Percentiles rank a stretch among this genome's conserved stretches.
These are phyloP conservation scores for Carcharodon carcharias DNA, from an alignment of 2,797 vertebrate species.

Conservation along the genomic window DNA sequence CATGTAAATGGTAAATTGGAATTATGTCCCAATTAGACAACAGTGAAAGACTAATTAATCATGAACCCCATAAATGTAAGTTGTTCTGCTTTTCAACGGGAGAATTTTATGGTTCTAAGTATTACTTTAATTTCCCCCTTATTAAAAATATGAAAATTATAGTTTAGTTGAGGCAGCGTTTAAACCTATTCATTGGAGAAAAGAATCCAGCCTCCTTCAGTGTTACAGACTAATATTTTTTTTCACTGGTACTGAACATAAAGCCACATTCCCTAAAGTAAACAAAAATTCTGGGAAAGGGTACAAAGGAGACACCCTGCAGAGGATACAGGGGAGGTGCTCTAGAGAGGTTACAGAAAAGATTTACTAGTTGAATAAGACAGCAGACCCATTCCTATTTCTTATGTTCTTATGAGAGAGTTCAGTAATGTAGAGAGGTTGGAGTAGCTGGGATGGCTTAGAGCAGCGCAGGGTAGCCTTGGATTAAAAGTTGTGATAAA, in stretches of 20 bases:
- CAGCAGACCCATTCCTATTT: background rate
- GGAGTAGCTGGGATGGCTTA: background rate
- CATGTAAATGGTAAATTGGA: background rate
- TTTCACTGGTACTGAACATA: background rate
- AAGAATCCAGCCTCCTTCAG: background rate
- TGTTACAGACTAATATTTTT: background rate
- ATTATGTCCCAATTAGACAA: slow-evolving; percentile 12
- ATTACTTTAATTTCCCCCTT: background rate
- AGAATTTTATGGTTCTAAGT: background rate
- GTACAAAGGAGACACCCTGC: background rate
- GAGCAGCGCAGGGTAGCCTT: background rate
- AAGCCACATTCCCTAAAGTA: background rate
- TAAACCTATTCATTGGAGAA: background rate
- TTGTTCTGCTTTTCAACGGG: background rate
- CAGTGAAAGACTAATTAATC: background rate
- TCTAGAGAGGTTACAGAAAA: background rate
- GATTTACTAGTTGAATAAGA: background rate
- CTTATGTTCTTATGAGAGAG: background rate
- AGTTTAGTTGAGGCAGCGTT: background rate
- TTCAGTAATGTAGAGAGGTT: background rate
- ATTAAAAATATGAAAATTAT: background rate
- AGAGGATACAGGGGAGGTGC: background rate
- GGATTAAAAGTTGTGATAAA: background rate
- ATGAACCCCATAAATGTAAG: background rate
- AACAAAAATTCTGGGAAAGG: background rate